phyloP scores from a whole-genome alignment of 2,888 invertebrate genomes.

The Caenorhabditis wallacei region DNA sequence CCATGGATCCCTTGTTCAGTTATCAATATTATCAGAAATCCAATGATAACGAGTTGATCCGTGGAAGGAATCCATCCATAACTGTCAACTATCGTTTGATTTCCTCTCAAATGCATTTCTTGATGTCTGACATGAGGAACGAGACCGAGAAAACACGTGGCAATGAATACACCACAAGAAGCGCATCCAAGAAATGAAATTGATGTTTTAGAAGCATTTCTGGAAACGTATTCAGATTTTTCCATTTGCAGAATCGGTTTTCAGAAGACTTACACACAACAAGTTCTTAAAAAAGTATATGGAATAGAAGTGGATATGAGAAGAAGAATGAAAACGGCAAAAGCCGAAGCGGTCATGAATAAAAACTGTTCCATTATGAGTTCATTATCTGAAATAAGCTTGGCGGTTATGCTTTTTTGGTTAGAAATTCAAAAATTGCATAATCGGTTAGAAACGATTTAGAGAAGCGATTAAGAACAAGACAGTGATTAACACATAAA shows the following conservation, averaged over 20 bases:
- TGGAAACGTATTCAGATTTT: neutral
- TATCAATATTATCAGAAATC: conserved; percentile 80
- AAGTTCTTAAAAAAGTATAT: conserved; percentile 66
- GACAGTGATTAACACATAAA: neutral
- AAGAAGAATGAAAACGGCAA: conserved; percentile 64
- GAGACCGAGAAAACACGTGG: conserved; percentile 86
- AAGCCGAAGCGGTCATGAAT: conserved; percentile 58
- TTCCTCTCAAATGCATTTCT: conserved; percentile 69
- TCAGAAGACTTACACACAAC: conserved; percentile 54
- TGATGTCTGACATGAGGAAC: conserved; percentile 85
- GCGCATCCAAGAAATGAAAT: conserved; percentile 84
- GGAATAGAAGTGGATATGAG: conserved; percentile 68
- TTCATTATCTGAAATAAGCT: conserved; percentile 30
- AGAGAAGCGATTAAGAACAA: neutral
- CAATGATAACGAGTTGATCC: conserved; percentile 77
- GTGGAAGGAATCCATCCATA: conserved; percentile 65
- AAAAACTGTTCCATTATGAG: conserved; percentile 54
- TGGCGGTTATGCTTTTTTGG: neutral
- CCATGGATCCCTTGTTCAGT: conserved; percentile 76
- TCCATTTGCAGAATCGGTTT: neutral
- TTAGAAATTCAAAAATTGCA: neutral
- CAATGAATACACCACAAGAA: conserved; percentile 86
- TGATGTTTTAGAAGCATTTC: conserved; percentile 55
- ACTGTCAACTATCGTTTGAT: conserved; percentile 24
- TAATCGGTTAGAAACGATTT: conserved; percentile 42